Conservation (phyloP, 2,888 invertebrate genomes). For the Diloba caeruleocephala region DNA sequence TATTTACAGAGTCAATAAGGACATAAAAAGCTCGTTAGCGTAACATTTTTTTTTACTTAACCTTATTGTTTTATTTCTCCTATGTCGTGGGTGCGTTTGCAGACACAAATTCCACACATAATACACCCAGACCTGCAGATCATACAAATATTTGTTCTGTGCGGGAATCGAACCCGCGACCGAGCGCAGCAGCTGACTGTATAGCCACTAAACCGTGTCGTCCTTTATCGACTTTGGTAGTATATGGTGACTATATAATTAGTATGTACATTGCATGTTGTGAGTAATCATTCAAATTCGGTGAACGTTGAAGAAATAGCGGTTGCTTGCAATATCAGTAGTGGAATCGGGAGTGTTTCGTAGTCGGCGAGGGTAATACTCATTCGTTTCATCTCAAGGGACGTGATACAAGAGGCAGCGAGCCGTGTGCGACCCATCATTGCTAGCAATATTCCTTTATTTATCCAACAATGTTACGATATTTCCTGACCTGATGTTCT, state of each 20-base stretch:
- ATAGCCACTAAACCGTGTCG: neutral
- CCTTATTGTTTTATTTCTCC: too few species aligned
- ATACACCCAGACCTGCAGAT: too few species aligned
- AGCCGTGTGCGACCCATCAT: constrained; percentile 68
- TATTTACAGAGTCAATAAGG: constrained; percentile 23
- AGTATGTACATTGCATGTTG: constrained; percentile 4
- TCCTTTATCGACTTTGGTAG: constrained; percentile 9
- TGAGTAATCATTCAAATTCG: constrained; percentile 39
- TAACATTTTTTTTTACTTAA: too few species aligned
- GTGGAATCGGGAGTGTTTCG: constrained; percentile 62
- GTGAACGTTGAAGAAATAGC: constrained; percentile 46
- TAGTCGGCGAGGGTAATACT: constrained; percentile 71
- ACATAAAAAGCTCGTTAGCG: constrained; percentile 7
- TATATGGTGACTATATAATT: neutral
- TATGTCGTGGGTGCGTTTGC: too few species aligned
- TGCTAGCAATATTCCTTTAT: constrained; percentile 77
- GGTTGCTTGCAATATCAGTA: constrained; percentile 52
- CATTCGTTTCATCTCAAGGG: constrained; percentile 76
- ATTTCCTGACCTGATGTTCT: constrained; percentile 71
- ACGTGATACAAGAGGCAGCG: constrained; percentile 69
- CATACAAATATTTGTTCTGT: too few species aligned
- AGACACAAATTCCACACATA: too few species aligned
- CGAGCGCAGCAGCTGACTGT: too few species aligned
- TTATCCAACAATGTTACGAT: constrained; percentile 76
- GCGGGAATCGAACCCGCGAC: too few species aligned